Conservation (phyloP, 2,888 invertebrate species). For the Entomobrya multifasciata region DNA sequence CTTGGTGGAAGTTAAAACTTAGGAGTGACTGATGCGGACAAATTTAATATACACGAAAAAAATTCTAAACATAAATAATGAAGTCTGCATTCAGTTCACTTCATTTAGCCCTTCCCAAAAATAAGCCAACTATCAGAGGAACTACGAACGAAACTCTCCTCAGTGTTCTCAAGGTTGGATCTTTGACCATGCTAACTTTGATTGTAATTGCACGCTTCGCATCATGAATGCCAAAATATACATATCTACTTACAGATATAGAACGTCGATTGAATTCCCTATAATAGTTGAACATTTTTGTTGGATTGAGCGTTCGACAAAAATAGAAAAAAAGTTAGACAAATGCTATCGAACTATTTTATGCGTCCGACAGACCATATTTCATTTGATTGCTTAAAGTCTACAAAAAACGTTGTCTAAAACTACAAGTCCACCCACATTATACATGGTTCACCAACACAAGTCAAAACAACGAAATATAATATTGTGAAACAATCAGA, state of each 20-base stretch:
- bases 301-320: conserved; percentile 12
- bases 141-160: neutral
- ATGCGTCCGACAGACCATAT: conserved; percentile 11
- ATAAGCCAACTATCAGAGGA: neutral
- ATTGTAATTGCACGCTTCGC: conserved; percentile 35
- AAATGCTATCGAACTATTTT: neutral
- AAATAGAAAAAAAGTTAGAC: neutral
- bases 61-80: conserved; percentile 31
- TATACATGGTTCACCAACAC: neutral
- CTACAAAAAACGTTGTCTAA: conserved; percentile 3
- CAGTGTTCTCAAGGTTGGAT: conserved; percentile 33
- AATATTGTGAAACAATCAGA: neutral
- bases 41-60: conserved; percentile 34
- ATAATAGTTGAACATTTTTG: neutral
- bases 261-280: neutral
- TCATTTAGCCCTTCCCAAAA: conserved; percentile 17
- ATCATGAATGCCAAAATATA: neutral
- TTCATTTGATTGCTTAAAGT: conserved; percentile 19
- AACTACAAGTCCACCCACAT: neutral
- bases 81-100: conserved; percentile 19
- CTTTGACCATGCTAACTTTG: conserved; percentile 22
- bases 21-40: conserved; percentile 36
- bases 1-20: neutral
- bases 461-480: neutral
- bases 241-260: neutral